These are phyloP conservation scores for Pilophorus perplexus DNA, from an alignment of 2,888 invertebrate species.

Conservation along the genomic window DNA sequence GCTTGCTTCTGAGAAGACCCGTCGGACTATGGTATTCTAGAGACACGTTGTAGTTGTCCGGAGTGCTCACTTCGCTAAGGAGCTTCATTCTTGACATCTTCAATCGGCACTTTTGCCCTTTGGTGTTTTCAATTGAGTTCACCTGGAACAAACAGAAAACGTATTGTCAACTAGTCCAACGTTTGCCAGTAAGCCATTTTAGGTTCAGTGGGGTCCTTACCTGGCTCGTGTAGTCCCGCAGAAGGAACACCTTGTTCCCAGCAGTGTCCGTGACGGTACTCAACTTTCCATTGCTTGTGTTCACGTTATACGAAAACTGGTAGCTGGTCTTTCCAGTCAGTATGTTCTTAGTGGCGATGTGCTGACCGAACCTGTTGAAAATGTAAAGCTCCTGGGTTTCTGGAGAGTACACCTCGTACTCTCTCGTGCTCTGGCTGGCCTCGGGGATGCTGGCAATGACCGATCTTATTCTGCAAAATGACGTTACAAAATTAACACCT, in stretches of 20 bases:
- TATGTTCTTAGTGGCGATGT: slow-evolving; percentile 89
- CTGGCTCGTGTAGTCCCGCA: slow-evolving; percentile 79
- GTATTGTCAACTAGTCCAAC: background rate
- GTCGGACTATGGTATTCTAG: slow-evolving; percentile 91
- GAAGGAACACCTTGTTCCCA: slow-evolving; percentile 80
- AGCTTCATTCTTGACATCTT: slow-evolving; percentile 90
- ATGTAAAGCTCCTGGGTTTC: slow-evolving; percentile 88
- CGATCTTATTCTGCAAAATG: slow-evolving; percentile 66
- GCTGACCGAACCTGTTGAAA: slow-evolving; percentile 92
- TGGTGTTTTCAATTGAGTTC: slow-evolving; percentile 90
- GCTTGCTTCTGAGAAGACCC: slow-evolving; percentile 81
- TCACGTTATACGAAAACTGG: slow-evolving; percentile 92
- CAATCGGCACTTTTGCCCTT: slow-evolving; percentile 85
- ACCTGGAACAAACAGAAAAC: slow-evolving; percentile 57
- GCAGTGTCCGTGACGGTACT: slow-evolving; percentile 91
- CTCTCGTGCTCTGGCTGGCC: slow-evolving; percentile 69
- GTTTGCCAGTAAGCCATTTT: background rate
- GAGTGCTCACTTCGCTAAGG: slow-evolving; percentile 84
- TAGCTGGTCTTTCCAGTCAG: slow-evolving; percentile 92
- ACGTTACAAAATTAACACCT: no score
- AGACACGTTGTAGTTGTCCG: slow-evolving; percentile 89
- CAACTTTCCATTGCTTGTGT: slow-evolving; percentile 92
- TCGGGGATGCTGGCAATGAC: slow-evolving; percentile 88
- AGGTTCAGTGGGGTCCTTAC: slow-evolving; percentile 37
- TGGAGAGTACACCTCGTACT: slow-evolving; percentile 92